phyloP scores from a whole-genome alignment of 2,797 vertebrate genomes.

The Apogon talboti region DNA sequence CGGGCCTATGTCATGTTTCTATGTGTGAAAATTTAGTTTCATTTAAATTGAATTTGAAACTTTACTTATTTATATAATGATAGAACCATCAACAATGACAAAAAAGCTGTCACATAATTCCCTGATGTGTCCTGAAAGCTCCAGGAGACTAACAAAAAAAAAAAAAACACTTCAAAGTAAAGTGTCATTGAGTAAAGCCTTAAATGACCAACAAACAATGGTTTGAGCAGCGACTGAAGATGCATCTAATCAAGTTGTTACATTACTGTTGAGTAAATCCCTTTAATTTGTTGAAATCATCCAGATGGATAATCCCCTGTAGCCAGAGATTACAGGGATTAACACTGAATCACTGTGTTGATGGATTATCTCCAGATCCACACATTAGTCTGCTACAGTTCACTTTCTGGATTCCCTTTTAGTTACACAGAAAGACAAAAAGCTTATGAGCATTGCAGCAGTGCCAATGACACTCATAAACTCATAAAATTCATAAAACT shows the following conservation, averaged over 20 bases:
- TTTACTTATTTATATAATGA: background rate
- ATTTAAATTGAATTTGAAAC: too few relatives aligned
- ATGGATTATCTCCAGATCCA: conserved; percentile 66
- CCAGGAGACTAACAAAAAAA: too few relatives aligned
- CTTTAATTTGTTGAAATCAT: conserved; percentile 71
- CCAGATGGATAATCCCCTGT: conserved; percentile 76
- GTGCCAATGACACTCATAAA: background rate
- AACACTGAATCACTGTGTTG: conserved; percentile 46
- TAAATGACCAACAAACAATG: conserved; percentile 27
- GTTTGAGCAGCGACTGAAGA: background rate
- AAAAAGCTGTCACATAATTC: background rate
- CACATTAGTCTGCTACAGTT: conserved; percentile 48
- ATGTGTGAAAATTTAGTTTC: too few relatives aligned
- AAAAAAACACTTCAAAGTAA: background rate
- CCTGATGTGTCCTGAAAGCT: too few relatives aligned
- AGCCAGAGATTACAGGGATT: conserved; percentile 81
- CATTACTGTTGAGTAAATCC: conserved; percentile 65
- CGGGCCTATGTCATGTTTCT: too few relatives aligned
- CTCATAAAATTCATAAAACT: too few relatives aligned
- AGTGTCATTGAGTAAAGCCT: conserved; percentile 3
- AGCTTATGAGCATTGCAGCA: background rate
- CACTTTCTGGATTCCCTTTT: conserved; percentile 67
- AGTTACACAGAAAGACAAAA: background rate
- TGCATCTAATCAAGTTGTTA: conserved; percentile 44
- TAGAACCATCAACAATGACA: background rate